A percentile compares a stretch with the other conserved stretches of the same genome.
Evolutionary conservation across 2,888 invertebrate species (phyloP).

Genomic region (Lepas anatifera): DNA sequence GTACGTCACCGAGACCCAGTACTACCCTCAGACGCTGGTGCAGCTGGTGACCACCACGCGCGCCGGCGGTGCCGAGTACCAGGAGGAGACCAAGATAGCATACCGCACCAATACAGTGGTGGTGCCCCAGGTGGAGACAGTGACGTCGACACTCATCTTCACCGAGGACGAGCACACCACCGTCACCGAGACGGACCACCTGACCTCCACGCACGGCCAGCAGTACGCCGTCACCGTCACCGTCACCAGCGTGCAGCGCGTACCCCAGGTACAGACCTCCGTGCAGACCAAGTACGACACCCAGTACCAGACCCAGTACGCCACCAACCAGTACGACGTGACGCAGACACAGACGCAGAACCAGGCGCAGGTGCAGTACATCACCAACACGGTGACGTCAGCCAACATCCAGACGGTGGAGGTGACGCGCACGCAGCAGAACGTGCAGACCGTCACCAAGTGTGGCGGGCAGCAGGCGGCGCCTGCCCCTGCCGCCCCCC

Average conservation of each 20-base stretch:
- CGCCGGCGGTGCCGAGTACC: constrained; percentile 13
- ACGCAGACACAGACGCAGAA: background rate
- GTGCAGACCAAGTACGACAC: background rate
- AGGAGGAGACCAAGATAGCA: constrained; percentile 12
- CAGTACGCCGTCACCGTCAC: constrained; percentile 8
- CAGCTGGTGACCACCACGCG: constrained; percentile 13
- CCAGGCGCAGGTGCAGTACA: constrained; percentile 12
- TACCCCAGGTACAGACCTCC: background rate
- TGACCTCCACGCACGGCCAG: background rate
- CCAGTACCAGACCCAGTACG: constrained; percentile 13
- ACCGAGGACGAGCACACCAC: constrained; percentile 12
- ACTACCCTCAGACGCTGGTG: background rate
- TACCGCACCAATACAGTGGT: constrained; percentile 11
- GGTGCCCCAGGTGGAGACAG: background rate
- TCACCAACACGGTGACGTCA: constrained; percentile 7
- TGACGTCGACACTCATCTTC: constrained; percentile 9
- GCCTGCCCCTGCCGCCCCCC: background rate
- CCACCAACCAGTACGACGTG: constrained; percentile 2
- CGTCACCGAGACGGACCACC: constrained; percentile 9
- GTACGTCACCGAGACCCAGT: constrained; percentile 13
- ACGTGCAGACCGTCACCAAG: constrained; percentile 8
- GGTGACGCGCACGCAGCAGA: constrained; percentile 10
- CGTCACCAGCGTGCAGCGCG: background rate
- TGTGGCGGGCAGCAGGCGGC: background rate
- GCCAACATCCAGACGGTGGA: background rate